Percentiles rank a stretch among this genome's conserved stretches.
Evolutionary conservation across 2,888 invertebrate genomes (phyloP).

Genomic region (Hypsopygia costalis): DNA sequence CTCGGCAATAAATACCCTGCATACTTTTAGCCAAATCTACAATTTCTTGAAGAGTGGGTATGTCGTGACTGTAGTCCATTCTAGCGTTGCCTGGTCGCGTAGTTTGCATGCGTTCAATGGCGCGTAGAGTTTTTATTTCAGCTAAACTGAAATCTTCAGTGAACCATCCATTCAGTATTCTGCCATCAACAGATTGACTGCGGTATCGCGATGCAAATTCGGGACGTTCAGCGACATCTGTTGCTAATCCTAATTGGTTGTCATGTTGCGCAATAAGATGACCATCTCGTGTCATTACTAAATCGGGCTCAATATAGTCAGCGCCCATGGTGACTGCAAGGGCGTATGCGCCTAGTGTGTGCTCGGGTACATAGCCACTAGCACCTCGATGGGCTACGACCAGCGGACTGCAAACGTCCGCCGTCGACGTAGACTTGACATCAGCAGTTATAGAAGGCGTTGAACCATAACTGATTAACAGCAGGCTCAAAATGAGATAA

Average conservation of each 20-base stretch:
- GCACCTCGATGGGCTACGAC: constrained; percentile 67
- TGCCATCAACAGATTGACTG: constrained; percentile 54
- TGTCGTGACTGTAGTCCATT: constrained; percentile 49
- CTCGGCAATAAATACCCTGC: constrained; percentile 45
- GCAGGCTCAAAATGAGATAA: not conserved
- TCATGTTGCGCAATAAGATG: constrained; percentile 65
- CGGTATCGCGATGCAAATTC: constrained; percentile 56
- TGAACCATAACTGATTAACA: not conserved
- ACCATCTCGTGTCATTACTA: constrained; percentile 66
- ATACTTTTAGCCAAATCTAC: constrained; percentile 61
- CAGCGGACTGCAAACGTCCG: constrained; percentile 50
- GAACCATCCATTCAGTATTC: constrained; percentile 55
- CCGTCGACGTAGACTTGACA: constrained; percentile 18
- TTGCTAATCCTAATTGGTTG: constrained; percentile 59
- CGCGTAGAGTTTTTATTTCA: constrained; percentile 60
- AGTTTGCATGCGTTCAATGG: constrained; percentile 58
- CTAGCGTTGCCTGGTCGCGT: constrained; percentile 61
- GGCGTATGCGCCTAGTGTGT: constrained; percentile 66
- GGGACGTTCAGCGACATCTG: constrained; percentile 48
- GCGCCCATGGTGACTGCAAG: constrained; percentile 67
- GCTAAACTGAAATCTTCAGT: constrained; percentile 67
- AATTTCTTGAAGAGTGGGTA: constrained; percentile 67
- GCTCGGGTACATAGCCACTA: constrained; percentile 68
- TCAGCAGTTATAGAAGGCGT: not conserved
- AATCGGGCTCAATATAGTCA: constrained; percentile 67